Conservation (phyloP, 2,797 vertebrate species). For the Falco peregrinus region DNA sequence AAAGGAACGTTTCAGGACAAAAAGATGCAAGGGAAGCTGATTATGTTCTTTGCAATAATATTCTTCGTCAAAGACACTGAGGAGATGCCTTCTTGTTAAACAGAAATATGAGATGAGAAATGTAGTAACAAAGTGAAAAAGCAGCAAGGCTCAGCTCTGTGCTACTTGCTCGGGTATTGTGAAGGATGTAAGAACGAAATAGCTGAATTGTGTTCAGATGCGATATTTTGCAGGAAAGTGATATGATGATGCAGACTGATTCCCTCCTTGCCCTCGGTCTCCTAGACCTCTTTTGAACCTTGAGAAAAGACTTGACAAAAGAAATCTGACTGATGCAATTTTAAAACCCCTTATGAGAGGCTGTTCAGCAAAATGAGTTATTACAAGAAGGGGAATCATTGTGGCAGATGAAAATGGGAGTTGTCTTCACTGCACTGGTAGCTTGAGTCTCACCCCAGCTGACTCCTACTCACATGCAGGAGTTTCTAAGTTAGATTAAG, state of each 20-base stretch:
- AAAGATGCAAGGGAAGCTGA: neutral
- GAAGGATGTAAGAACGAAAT: neutral
- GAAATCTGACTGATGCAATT: neutral
- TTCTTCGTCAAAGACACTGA: neutral
- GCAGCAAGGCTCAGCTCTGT: neutral
- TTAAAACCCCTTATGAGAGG: neutral
- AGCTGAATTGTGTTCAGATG: neutral
- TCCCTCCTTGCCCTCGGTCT: neutral
- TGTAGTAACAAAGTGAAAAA: neutral
- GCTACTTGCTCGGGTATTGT: neutral
- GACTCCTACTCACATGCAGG: neutral
- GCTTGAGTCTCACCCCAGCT: neutral
- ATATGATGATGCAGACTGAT: neutral
- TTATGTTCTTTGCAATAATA: neutral
- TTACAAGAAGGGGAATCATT: neutral
- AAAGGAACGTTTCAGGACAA: neutral
- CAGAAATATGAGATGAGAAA: neutral
- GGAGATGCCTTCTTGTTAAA: neutral
- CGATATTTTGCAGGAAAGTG: neutral
- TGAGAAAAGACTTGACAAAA: neutral
- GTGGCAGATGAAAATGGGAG: neutral
- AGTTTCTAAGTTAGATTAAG: neutral
- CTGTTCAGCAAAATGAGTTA: neutral
- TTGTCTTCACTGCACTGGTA: neutral
- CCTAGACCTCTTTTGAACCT: neutral